Evolutionary conservation across 2,113 vertebrate species (phyloP).

Genomic region (Pygoscelis adeliae): DNA sequence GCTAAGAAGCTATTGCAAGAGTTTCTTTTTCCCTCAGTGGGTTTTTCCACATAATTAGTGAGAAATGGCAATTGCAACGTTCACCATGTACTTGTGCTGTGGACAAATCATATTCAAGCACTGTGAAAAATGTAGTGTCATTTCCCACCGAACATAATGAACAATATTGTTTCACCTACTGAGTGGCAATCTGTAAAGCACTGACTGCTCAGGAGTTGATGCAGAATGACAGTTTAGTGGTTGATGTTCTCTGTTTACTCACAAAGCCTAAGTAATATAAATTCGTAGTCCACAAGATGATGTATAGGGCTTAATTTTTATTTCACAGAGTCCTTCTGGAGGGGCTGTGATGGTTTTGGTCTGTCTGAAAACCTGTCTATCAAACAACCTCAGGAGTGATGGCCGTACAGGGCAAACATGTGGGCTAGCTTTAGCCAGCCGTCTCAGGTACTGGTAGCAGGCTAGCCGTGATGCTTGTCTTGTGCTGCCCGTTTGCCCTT

Average conservation of each 20-base stretch:
- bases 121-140: background rate
- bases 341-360: background rate
- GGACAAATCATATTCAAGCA: background rate
- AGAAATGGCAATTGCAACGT: background rate
- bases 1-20: background rate
- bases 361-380: background rate
- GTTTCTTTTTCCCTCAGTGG: background rate
- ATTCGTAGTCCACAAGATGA: background rate
- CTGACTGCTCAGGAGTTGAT: background rate
- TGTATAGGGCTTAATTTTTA: background rate
- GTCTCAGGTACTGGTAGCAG: background rate
- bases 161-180: background rate
- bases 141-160: constrained; percentile 6
- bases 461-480: background rate
- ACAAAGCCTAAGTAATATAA: background rate
- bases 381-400: background rate
- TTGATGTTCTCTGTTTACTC: background rate
- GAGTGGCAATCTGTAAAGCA: background rate
- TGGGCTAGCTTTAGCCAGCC: background rate
- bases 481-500: background rate
- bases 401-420: background rate
- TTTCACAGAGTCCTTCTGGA: background rate
- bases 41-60: constrained; percentile 23
- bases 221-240: background rate
- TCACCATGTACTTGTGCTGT: background rate